Evolutionary conservation across 2,797 vertebrate species (phyloP), one percentile per base, ranked within the genome.

Genomic region (Neomorphus geoffroyi): DNA sequence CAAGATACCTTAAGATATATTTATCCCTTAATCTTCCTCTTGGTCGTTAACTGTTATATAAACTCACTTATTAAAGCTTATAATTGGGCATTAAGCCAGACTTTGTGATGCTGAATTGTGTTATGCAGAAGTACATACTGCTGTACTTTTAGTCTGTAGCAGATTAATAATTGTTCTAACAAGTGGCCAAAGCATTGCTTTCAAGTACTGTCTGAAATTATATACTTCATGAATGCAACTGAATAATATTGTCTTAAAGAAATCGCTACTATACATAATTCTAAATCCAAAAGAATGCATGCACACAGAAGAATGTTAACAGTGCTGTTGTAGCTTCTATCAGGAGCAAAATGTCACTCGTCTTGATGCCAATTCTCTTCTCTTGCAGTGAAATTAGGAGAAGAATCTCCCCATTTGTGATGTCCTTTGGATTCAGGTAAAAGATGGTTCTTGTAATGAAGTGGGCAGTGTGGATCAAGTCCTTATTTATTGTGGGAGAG

Each of bases 361-460:
- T 87, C 57, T 91, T 95, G 64, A 90, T 65, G n/a, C 77, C 57
- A 51, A 2, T 66, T 96, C 65, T 64, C 71, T 96, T 95, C 64
- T 97, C 37, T 93, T 97, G 43, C 96, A 98, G 98, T 88, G 97
- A 93, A 32, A 84, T 98, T 84, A 98, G 97, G 66, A 98, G 97
- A 97, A 97, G 72, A 79, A 98, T 99, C 3, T 17, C 97, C 39
- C 98, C 98, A 0, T 97, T 98, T 97, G 98, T 99, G 77, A 99
- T 98, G 98, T 99, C 99, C 10, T 98, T 99, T 97, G 98, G 98
- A 84, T 99, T 99, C 97, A 98, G 99, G 99, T 99, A 98, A 98
- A 98, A 98, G n/a, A 50, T 75, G 2, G 2, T 41, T 10, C 22
- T 81, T 58, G 17, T 61, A 79, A 21, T 56, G 11, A 18, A 67